phyloP scores from a whole-genome alignment of 2,888 invertebrate genomes.

The Lithophane leautieri region DNA sequence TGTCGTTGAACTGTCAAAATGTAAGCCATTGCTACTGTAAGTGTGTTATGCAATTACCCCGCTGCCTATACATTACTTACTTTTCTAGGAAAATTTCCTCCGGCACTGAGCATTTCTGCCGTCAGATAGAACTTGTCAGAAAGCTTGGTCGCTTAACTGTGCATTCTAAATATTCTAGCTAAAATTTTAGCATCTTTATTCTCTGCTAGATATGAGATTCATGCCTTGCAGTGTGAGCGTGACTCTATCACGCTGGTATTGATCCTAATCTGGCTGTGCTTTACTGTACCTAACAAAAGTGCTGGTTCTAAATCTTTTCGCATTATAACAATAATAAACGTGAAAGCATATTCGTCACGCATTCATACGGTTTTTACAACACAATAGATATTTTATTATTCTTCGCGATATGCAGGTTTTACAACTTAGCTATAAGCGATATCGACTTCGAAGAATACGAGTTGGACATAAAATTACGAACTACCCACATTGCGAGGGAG shows the following conservation, averaged over 20 bases:
- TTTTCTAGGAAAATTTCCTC: neutral
- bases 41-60: neutral
- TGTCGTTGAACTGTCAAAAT: too few relatives aligned
- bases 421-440: constrained; percentile 35
- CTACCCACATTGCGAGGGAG: constrained; percentile 46
- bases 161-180: neutral
- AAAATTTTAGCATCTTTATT: neutral
- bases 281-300: neutral
- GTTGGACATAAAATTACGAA: constrained; percentile 41
- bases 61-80: too few relatives aligned
- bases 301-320: neutral
- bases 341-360: constrained; percentile 15
- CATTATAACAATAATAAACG: constrained; percentile 6
- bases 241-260: neutral
- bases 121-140: neutral
- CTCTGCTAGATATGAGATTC: neutral
- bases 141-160: too few relatives aligned
- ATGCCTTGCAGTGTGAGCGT: neutral
- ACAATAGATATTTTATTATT: constrained; percentile 47
- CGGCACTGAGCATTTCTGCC: neutral
- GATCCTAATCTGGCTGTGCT: neutral
- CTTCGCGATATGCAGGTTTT: constrained; percentile 30
- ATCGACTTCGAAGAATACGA: constrained; percentile 8
- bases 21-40: too few relatives aligned
- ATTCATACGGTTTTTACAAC: constrained; percentile 25